Conservation (phyloP, 1,140 invertebrate species). For the Eueides isabella region DNA sequence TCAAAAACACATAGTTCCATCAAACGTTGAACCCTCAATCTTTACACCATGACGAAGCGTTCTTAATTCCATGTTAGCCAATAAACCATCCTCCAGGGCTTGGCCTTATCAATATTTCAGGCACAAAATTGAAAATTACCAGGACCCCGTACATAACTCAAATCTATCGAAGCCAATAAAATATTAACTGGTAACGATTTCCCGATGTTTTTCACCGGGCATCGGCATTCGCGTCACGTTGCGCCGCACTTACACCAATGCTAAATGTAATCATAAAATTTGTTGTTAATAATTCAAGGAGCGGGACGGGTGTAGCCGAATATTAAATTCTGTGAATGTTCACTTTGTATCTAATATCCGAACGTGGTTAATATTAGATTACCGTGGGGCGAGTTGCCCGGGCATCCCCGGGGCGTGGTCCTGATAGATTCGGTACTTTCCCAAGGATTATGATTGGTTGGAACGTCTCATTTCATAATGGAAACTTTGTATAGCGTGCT, state of each 20-base stretch:
- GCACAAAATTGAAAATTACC: conserved; percentile 78
- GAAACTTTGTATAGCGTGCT: conserved; percentile 43
- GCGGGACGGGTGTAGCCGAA: conserved; percentile 40
- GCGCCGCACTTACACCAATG: conserved; percentile 65
- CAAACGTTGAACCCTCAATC: conserved; percentile 14
- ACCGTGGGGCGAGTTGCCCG: conserved; percentile 54
- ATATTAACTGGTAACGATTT: conserved; percentile 75
- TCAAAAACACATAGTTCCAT: not conserved
- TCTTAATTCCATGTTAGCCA: conserved; percentile 39
- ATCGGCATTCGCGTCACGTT: conserved; percentile 71
- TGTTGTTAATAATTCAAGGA: conserved; percentile 80
- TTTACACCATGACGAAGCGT: conserved; percentile 1
- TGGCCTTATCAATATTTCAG: conserved; percentile 74
- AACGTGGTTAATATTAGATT: conserved; percentile 81
- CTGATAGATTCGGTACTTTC: conserved; percentile 62
- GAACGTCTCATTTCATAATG: conserved; percentile 63
- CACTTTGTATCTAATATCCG: conserved; percentile 80
- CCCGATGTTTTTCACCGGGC: conserved; percentile 70
- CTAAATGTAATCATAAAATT: conserved; percentile 80
- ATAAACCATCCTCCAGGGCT: conserved; percentile 39
- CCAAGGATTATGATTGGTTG: conserved; percentile 70
- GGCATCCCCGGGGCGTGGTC: conserved; percentile 57
- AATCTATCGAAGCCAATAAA: conserved; percentile 77
- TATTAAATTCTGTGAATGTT: conserved; percentile 80
- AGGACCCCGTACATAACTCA: conserved; percentile 68